A percentile compares a stretch with the other conserved stretches of the same genome.
Evolutionary conservation across 2,888 invertebrate species (phyloP).

Genomic region (Aplocera efformata): DNA sequence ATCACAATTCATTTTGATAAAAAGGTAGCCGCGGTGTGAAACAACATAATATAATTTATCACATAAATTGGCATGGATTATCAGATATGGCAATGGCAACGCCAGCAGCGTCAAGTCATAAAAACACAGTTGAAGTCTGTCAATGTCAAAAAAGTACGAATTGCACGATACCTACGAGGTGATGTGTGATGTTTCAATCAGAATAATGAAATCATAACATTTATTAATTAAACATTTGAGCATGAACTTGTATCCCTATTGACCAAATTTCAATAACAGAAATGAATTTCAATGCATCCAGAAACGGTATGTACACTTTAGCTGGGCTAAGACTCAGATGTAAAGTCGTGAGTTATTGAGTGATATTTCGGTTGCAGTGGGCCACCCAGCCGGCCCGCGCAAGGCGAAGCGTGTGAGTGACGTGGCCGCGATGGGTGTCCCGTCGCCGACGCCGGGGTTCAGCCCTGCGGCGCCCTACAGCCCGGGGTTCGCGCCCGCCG

Average conservation of each 20-base stretch:
- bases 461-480: conserved; percentile 47
- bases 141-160: conserved; percentile 10
- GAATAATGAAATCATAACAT: conserved; percentile 39
- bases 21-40: too few relatives aligned
- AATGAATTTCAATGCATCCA: conserved; percentile 76
- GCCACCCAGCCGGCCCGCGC: conserved; percentile 61
- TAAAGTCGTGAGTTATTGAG: neutral
- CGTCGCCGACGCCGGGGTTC: conserved; percentile 59
- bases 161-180: too few relatives aligned
- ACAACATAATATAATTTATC: too few relatives aligned
- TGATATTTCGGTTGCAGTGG: conserved; percentile 45
- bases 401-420: conserved; percentile 85
- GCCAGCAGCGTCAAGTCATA: too few relatives aligned
- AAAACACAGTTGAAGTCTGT: too few relatives aligned
- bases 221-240: conserved; percentile 42
- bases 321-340: neutral
- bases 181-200: conserved; percentile 65
- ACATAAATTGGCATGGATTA: too few relatives aligned
- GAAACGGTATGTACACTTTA: conserved; percentile 57
- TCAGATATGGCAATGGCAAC: too few relatives aligned
- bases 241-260: conserved; percentile 46
- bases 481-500: conserved; percentile 47
- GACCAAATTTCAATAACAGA: conserved; percentile 30
- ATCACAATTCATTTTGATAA: too few relatives aligned
- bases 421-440: conserved; percentile 84